Percentiles rank a stretch among this genome's conserved stretches.
Conservation (phyloP, 2,888 invertebrate genomes). For the Nymphalis urticae region DNA sequence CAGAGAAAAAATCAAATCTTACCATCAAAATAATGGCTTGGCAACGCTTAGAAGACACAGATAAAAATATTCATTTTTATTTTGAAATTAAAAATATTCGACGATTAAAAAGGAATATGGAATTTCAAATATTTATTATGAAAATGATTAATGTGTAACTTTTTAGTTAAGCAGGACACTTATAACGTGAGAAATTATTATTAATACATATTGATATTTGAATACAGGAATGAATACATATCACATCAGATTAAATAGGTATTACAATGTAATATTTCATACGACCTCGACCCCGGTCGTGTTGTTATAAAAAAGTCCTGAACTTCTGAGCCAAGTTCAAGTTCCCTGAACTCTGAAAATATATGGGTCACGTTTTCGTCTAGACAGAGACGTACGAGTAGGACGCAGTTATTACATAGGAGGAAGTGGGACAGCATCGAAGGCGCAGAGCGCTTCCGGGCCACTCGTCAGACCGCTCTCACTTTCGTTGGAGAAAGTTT, state of each 20-base stretch:
- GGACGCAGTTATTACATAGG: conserved; percentile 44
- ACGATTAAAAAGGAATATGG: too few relatives aligned
- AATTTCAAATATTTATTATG: background rate
- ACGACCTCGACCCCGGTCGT: background rate
- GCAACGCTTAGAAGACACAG: too few relatives aligned
- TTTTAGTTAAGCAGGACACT: background rate
- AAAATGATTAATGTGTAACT: background rate
- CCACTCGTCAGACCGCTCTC: conserved; percentile 46
- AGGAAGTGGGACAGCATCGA: conserved; percentile 28
- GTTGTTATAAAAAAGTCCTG: background rate
- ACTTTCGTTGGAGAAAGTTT: conserved; percentile 58
- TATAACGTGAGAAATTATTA: background rate
- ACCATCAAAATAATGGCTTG: too few relatives aligned
- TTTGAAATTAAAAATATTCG: too few relatives aligned
- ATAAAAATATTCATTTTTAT: too few relatives aligned
- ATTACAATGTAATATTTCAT: too few relatives aligned
- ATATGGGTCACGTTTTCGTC: conserved; percentile 18
- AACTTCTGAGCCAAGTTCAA: background rate
- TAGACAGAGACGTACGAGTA: conserved; percentile 33
- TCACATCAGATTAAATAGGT: too few relatives aligned
- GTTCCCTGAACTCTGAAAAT: background rate
- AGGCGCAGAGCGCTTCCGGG: conserved; percentile 39
- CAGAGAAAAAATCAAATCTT: too few relatives aligned
- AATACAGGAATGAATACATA: too few relatives aligned
- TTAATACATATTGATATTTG: too few relatives aligned